phyloP scores from a whole-genome alignment of 2,888 invertebrate species.

The Stenodera caucasica region DNA sequence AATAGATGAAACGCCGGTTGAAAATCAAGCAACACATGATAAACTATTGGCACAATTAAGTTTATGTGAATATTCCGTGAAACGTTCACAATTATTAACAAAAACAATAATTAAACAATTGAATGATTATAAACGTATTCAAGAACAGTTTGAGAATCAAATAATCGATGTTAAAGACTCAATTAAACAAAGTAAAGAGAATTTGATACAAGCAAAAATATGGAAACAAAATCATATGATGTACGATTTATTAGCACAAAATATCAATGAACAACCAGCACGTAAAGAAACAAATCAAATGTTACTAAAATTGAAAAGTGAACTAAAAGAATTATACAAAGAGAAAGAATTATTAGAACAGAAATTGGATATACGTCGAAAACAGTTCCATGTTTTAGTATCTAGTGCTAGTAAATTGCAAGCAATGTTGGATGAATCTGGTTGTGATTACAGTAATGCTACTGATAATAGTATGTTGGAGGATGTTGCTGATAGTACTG shows the following conservation, averaged over 20 bases:
- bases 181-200: slow-evolving; percentile 80
- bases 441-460: slow-evolving; percentile 48
- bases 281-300: slow-evolving; percentile 76
- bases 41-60: slow-evolving; percentile 80
- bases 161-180: slow-evolving; percentile 79
- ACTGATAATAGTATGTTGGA: slow-evolving; percentile 56
- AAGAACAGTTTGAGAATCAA: slow-evolving; percentile 74
- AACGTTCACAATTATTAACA: slow-evolving; percentile 77
- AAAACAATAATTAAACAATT: slow-evolving; percentile 84
- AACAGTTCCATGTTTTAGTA: slow-evolving; percentile 87
- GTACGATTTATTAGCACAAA: slow-evolving; percentile 89
- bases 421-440: slow-evolving; percentile 66
- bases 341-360: slow-evolving; percentile 73
- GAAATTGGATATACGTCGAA: slow-evolving; percentile 78
- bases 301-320: slow-evolving; percentile 70
- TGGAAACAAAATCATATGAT: slow-evolving; percentile 89
- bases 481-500: slow-evolving; percentile 51
- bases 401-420: slow-evolving; percentile 85
- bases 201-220: slow-evolving; percentile 79
- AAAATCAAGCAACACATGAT: slow-evolving; percentile 73
- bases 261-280: slow-evolving; percentile 89
- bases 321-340: slow-evolving; percentile 70
- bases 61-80: slow-evolving; percentile 86
- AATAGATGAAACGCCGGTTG: slow-evolving; percentile 66
- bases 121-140: slow-evolving; percentile 77